Base-by-base conservation (phyloP, 92 coral and sea anemone genomes). In the Muricea muricata region DNA sequence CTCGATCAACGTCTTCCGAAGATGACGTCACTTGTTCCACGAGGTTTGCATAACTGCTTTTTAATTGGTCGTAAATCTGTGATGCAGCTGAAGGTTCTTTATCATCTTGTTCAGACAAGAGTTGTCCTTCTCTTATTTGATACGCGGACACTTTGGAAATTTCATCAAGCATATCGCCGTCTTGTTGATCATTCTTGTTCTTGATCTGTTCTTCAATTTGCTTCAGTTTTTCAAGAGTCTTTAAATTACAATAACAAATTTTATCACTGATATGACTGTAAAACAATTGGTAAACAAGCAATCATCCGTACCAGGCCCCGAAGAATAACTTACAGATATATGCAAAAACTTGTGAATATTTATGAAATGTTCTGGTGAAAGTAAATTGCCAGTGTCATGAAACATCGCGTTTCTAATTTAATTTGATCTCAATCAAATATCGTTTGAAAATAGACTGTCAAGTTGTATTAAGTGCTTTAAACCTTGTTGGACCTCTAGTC, bases 41-140 rank as follows among this genome's bases (percentile, higher is more conserved):
- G 15, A 97, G 82, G 78, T 90, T 80, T 12, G 94, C 97, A 57
- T 93, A 92, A 69, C 99, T 97, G 21, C 87, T 89, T 73, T 87
- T 89, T 65, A 97, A 88, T 75, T 97, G 97, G 41, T 97, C 98
- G 67, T 93, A 97, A 85, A 97, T 97, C 75, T 91, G 91, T 30
- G 91, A 93, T 8, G 93, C 93, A 18, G 94, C 98, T 24, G 94
- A 93, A 67, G 91, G 90, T 65, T 90, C 87, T 37, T 90, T 91
- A 14, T 88, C 87, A 15, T 92, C 86, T 61, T 95, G 90, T 83
- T 90, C 95, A 39, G 94, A 91, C 23, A 97, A 76, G 42, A 97
- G 50, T 78, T 91, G 90, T 0, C 99, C 99, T 76, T 93, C 98
- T 13, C 97, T 87, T 25, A 97, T 80, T 61, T 93, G 97, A 18